phyloP scores from a whole-genome alignment of 2,888 invertebrate species.

The Sesamia inferens region DNA sequence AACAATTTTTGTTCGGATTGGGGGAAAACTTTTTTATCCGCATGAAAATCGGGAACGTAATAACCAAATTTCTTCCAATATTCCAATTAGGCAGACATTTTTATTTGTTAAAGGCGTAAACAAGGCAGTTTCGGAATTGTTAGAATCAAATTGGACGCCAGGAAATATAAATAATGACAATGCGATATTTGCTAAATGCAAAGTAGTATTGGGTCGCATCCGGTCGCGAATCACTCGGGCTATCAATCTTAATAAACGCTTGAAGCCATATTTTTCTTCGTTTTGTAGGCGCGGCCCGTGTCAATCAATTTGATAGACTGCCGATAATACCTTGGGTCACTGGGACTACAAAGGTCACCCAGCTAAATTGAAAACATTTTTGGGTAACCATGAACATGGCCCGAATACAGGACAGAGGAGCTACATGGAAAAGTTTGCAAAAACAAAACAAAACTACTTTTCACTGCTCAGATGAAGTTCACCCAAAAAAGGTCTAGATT shows the following conservation, averaged over 20 bases:
- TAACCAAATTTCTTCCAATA: conserved; percentile 19
- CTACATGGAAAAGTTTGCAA: not conserved
- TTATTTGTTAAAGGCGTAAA: conserved; percentile 26
- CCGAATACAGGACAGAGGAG: not conserved
- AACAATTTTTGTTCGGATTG: conserved; percentile 25
- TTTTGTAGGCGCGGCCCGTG: conserved; percentile 76
- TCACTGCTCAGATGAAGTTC: conserved; percentile 15
- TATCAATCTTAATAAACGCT: conserved; percentile 87
- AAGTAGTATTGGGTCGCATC: conserved; percentile 67
- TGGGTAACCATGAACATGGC: conserved; percentile 1
- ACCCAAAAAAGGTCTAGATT: conserved; percentile 1
- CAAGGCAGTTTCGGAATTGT: conserved; percentile 14
- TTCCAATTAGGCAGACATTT: conserved; percentile 22
- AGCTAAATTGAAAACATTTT: conserved; percentile 59
- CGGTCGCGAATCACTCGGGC: conserved; percentile 63
- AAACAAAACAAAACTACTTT: conserved; percentile 1
- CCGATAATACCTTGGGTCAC: conserved; percentile 68
- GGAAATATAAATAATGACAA: conserved; percentile 65
- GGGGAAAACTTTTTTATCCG: conserved; percentile 26
- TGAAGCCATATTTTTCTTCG: conserved; percentile 85
- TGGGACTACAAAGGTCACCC: conserved; percentile 48
- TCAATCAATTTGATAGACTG: conserved; percentile 83
- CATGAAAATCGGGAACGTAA: conserved; percentile 24
- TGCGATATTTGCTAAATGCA: conserved; percentile 71
- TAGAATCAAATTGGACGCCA: conserved; percentile 36